Conservation (phyloP, 2,113 vertebrate genomes). For the Seriola aureovittata region DNA sequence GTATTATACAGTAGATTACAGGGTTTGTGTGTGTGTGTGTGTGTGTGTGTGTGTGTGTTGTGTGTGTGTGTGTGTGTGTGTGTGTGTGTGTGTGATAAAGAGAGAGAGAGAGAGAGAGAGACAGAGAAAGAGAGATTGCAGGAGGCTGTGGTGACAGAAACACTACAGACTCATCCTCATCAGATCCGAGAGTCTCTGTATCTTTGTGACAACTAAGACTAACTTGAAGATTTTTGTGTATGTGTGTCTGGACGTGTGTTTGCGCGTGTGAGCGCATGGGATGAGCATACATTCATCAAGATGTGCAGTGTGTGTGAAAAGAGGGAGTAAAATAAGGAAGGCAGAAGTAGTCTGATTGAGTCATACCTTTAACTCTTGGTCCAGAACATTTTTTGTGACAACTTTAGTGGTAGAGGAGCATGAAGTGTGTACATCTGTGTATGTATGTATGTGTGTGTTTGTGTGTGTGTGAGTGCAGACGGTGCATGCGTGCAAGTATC, state of each 20-base stretch:
- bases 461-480: constrained; percentile 17
- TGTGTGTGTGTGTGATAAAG: neutral
- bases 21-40: neutral
- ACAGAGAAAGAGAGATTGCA: neutral
- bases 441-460: constrained; percentile 8
- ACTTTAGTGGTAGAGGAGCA: constrained; percentile 40
- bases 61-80: neutral
- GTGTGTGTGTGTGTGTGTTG: constrained; percentile 4
- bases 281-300: neutral
- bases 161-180: neutral
- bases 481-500: constrained; percentile 20
- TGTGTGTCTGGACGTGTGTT: constrained; percentile 7
- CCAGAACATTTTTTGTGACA: constrained; percentile 72
- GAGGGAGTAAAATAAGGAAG: constrained; percentile 23
- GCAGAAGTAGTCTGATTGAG: constrained; percentile 56
- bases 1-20: constrained; percentile 37
- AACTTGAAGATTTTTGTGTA: constrained; percentile 16
- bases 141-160: constrained; percentile 20
- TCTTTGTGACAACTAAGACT: constrained; percentile 21
- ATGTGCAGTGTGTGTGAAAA: constrained; percentile 5
- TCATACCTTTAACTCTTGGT: constrained; percentile 50
- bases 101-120: neutral
- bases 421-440: constrained; percentile 22
- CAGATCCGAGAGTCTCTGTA: neutral
- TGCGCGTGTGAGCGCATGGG: neutral